These are phyloP conservation scores for Camponotus fellah DNA, from an alignment of 2,888 invertebrate genomes.

Conservation along the genomic window DNA sequence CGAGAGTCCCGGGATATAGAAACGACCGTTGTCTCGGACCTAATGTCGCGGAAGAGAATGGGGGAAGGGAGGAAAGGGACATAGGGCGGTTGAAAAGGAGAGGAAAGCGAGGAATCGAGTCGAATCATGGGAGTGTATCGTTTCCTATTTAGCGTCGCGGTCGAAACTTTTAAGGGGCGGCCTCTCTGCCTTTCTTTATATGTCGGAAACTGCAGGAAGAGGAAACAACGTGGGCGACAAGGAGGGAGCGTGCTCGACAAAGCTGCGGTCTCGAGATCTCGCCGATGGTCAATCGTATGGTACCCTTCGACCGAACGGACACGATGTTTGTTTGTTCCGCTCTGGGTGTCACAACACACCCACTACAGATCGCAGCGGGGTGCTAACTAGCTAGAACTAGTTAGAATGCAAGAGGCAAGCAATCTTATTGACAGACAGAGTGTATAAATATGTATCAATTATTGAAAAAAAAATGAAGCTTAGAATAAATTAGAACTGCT, in stretches of 20 bases:
- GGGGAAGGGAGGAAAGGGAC: constrained; percentile 5
- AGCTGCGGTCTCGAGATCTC: constrained; percentile 72
- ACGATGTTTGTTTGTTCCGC: constrained; percentile 82
- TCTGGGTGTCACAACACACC: constrained; percentile 83
- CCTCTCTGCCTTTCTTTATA: constrained; percentile 29
- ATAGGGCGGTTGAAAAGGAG: constrained; percentile 55
- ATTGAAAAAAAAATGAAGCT: not conserved
- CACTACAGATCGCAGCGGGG: constrained; percentile 81
- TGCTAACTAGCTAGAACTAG: constrained; percentile 81
- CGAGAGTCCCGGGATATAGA: constrained; percentile 46
- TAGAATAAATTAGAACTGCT: too few relatives aligned
- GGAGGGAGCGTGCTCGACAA: constrained; percentile 59
- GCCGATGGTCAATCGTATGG: constrained; percentile 65
- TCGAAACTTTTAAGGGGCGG: constrained; percentile 61
- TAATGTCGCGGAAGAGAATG: constrained; percentile 75
- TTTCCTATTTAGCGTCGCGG: constrained; percentile 76
- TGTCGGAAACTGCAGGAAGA: constrained; percentile 48
- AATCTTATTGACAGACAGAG: not conserved
- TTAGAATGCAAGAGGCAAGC: constrained; percentile 57
- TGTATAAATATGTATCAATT: not conserved
- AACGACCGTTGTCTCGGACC: constrained; percentile 56
- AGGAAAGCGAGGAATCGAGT: constrained; percentile 67
- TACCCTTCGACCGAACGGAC: constrained; percentile 73
- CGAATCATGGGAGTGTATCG: constrained; percentile 76
- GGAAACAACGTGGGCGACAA: constrained; percentile 41